These are phyloP conservation scores for Tetrax tetrax DNA, from an alignment of 2,113 vertebrate species.

Conservation along the genomic window DNA sequence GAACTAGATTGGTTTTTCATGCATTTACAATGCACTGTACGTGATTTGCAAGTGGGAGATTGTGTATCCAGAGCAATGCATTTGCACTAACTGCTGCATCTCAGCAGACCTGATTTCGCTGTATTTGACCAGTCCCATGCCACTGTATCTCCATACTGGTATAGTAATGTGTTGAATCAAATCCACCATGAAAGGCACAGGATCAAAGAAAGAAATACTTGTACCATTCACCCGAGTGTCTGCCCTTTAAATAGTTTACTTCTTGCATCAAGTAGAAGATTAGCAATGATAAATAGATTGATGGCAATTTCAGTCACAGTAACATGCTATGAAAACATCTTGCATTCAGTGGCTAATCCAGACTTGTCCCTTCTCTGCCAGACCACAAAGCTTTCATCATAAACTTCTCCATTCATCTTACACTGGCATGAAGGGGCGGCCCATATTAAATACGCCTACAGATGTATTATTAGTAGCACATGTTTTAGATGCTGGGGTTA, in stretches of 20 bases:
- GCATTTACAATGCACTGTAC: not conserved
- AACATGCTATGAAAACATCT: constrained; percentile 28
- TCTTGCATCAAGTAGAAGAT: constrained; percentile 1
- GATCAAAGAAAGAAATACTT: not conserved
- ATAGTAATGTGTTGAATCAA: not conserved
- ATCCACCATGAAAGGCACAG: not conserved
- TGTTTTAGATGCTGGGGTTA: constrained; percentile 29
- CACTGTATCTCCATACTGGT: not conserved
- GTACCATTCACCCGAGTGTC: not conserved
- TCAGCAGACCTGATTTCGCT: accelerated
- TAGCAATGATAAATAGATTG: not conserved
- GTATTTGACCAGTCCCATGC: not conserved
- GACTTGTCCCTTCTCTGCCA: constrained; percentile 40
- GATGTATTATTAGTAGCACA: constrained; percentile 58
- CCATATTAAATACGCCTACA: constrained; percentile 34
- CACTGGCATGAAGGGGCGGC: not conserved
- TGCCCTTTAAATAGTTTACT: not conserved
- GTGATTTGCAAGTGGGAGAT: not conserved
- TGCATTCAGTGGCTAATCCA: constrained; percentile 45
- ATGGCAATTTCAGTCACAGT: not conserved
- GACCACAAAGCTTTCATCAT: constrained; percentile 58
- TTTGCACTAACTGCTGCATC: not conserved
- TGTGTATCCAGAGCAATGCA: not conserved
- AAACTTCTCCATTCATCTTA: constrained; percentile 46
- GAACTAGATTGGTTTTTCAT: not conserved